Base-by-base conservation (phyloP, 2,797 vertebrate genomes). In the Sciaenops ocellatus region DNA sequence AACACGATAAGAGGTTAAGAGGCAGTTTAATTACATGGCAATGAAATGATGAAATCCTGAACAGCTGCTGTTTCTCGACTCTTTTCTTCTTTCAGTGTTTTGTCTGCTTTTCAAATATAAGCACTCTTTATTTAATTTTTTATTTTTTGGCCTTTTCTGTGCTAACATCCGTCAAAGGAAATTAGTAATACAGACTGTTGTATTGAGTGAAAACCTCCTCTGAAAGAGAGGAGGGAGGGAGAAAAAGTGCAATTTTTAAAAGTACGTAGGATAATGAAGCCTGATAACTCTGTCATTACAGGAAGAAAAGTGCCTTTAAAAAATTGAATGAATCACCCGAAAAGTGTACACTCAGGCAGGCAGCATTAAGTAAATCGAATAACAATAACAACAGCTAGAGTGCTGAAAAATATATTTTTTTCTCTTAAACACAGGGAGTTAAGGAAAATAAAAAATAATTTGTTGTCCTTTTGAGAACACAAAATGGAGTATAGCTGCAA, bases 281-380 rank as follows among this genome's bases (percentile, higher is more conserved):
- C 28, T 79, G 65, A 80, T 76, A 80, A 62, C 17, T 60, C 63
- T 83, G 61, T 78, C 69, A 60, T 82, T 79, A 76, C 38, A 72
- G 18, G 30, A 62, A 16, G 52, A 73, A 79, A 81, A 67, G 69
- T 59, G 55, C 2, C 62, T 69, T 80, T 54, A 63, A 65, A 67
- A 78, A 76, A n/a, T 4, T 6, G 81, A 78, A 73, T 65, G 57
- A 87, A 73, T 81, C 59, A 75, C 77, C 52, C 38, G 9, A 38
- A 68, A 34, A 46, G 51, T 30, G 66, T 55, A 42, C 20, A 69
- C 46, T 68, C 54, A 71, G 51, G 34, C 34, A 67, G 51, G 54
- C 57, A 20, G 48, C 76, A 17, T 72, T 78, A 76, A 71, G 78
- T 54, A 65, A 76, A 78, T 46, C 5, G 4, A 77, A 80, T 41